phyloP scores from a whole-genome alignment of 2,797 vertebrate genomes.

The Loris lydekkerianus region DNA sequence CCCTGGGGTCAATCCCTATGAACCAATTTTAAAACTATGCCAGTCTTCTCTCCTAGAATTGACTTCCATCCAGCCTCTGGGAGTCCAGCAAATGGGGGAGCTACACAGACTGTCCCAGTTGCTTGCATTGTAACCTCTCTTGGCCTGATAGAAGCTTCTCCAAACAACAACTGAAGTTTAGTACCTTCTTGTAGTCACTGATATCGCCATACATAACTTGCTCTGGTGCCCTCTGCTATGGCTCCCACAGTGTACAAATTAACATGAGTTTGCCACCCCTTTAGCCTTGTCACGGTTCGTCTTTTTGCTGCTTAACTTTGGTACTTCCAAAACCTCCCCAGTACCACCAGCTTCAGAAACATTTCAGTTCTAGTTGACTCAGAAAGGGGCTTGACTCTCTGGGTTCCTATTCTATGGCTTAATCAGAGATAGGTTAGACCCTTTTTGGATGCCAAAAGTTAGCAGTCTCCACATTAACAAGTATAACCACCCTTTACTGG shows the following conservation, averaged over 20 bases:
- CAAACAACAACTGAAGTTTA: neutral
- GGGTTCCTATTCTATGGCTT: neutral
- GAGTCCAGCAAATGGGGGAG: neutral
- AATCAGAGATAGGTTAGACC: neutral
- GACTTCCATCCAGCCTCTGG: neutral
- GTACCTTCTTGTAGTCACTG: neutral
- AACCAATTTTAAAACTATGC: neutral
- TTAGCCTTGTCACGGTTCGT: neutral
- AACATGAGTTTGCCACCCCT: neutral
- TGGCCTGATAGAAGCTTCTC: slow-evolving; percentile 30
- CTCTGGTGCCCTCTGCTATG: neutral
- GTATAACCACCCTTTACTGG: neutral
- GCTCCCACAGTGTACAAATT: neutral
- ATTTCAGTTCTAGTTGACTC: neutral
- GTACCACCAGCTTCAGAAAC: slow-evolving; percentile 25
- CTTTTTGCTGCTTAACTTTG: neutral
- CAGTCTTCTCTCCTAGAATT: neutral
- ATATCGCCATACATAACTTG: neutral
- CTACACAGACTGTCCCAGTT: neutral
- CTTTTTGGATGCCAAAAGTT: slow-evolving; percentile 7
- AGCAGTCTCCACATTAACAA: slow-evolving; percentile 27
- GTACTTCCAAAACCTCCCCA: neutral
- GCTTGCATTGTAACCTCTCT: neutral
- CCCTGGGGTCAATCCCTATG: neutral
- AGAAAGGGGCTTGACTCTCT: slow-evolving; percentile 38